These are phyloP conservation scores for Cheilinus undulatus DNA, from an alignment of 2,113 vertebrate genomes.

Conservation along the genomic window DNA sequence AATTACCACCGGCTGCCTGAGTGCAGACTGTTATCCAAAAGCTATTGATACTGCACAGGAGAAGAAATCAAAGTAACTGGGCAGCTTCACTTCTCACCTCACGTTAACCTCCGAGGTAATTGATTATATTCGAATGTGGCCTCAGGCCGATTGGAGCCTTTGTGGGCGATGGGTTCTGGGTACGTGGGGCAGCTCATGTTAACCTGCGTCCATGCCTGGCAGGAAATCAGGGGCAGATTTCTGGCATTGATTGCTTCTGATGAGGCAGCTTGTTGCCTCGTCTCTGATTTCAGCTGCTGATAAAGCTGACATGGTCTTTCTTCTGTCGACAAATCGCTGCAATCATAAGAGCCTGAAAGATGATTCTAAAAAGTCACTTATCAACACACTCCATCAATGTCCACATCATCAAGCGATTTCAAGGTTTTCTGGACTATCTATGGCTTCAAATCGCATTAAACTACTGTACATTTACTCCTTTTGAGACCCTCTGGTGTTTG, in stretches of 20 bases:
- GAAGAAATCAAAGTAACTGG: slow-evolving; percentile 52
- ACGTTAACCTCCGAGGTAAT: slow-evolving; percentile 45
- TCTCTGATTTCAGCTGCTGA: slow-evolving; percentile 33
- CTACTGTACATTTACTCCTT: background rate
- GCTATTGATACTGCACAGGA: slow-evolving; percentile 35
- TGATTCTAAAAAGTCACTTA: background rate
- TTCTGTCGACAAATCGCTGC: background rate
- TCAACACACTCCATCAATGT: slow-evolving; percentile 24
- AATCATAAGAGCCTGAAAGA: slow-evolving; percentile 9
- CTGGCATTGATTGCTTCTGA: slow-evolving; percentile 28
- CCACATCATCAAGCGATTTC: background rate
- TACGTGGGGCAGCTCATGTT: slow-evolving; percentile 23
- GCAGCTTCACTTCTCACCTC: slow-evolving; percentile 45
- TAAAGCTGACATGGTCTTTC: slow-evolving; percentile 22
- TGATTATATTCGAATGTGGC: slow-evolving; percentile 47
- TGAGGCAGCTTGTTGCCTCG: slow-evolving; percentile 32
- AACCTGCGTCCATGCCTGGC: slow-evolving; percentile 16
- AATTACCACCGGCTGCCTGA: slow-evolving; percentile 37
- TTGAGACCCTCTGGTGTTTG: background rate
- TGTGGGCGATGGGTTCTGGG: slow-evolving; percentile 4
- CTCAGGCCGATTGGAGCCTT: slow-evolving; percentile 26
- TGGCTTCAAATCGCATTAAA: background rate
- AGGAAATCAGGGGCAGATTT: slow-evolving; percentile 18
- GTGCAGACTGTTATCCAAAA: slow-evolving; percentile 25
- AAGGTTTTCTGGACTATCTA: background rate